Evolutionary conservation across 2,888 invertebrate species (phyloP), one percentile per base, ranked within the genome.

Genomic region (Diplazon laetatorius): DNA sequence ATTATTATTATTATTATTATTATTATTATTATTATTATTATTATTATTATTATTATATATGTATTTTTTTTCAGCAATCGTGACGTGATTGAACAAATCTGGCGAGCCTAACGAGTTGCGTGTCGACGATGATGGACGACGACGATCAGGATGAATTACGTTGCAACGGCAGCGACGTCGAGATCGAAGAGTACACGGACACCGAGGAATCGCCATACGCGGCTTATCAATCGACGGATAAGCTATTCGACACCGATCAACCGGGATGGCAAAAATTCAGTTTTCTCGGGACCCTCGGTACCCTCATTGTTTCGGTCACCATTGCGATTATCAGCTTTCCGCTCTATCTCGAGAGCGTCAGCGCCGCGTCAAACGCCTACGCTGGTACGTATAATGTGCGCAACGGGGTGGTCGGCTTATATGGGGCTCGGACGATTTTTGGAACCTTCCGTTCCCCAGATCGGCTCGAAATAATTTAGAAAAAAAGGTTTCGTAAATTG

Each of bases 241-340:
- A 90, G 80, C 85, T 89, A 42, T 89, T 90, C 76, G 88, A 90
- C 77, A 89, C 87, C 59, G 87, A 88, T 70, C 85, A 85, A 52
- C 87, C 86, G 3, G 81, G 84, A 62, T 90, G 90, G 90, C 88
- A 88, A 83, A 92, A 91, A 86, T 85, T 91, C 52, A 89, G 91
- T 82, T 92, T 93, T 82, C 81, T 93, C 42, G 87, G 89, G n/a
- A 91, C 92, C 14, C 92, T 93, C 62, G 74, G 91, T 16, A 82
- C 89, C 18, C 88, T 93, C 71, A 87, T 93, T 70, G 75, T 92
- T 44, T 92, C 93, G 20, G 91, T 93, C 22, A 91, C 92, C 66
- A 88, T 90, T 37, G 86, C 93, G 30, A 87, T 93, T 82, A 92
- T 93, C 82, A 86, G 92, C 72, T 89, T 93, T 80, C 93, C 93